phyloP scores from a whole-genome alignment of 2,113 vertebrate genomes.

The Dicrurus megarhynchus region DNA sequence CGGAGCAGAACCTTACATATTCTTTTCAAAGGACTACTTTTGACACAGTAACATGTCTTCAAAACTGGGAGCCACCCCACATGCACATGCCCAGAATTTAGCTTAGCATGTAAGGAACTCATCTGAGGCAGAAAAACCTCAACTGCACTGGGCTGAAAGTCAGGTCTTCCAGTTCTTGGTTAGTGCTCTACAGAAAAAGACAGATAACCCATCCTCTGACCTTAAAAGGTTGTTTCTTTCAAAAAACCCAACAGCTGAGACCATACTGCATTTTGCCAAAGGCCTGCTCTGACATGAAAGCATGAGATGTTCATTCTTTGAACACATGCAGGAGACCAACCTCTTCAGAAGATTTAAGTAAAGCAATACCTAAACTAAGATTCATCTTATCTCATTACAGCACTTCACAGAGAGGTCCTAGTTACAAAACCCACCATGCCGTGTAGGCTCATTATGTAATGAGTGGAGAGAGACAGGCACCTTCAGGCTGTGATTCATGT shows the following conservation, averaged over 20 bases:
- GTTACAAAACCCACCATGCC: not conserved
- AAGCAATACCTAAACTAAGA: not conserved
- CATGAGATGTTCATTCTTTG: not conserved
- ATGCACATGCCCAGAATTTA: not conserved
- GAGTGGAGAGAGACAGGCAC: not conserved
- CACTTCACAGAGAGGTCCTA: not conserved
- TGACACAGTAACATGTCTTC: not conserved
- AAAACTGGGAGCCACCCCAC: not conserved
- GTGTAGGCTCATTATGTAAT: not conserved
- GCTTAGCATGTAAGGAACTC: not conserved
- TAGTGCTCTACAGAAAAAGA: not conserved
- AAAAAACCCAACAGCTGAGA: not conserved
- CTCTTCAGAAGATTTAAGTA: not conserved
- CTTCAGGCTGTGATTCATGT: not conserved
- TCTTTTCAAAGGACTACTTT: not conserved
- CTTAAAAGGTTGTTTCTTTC: not conserved
- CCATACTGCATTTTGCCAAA: not conserved
- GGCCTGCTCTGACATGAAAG: not conserved
- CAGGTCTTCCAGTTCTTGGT: not conserved
- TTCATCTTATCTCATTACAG: not conserved
- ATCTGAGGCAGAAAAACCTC: not conserved
- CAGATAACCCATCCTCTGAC: not conserved
- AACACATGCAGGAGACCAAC: not conserved
- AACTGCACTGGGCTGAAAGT: not conserved
- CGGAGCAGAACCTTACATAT: not conserved